Evolutionary conservation across 2,888 invertebrate genomes (phyloP).

Genomic region (Trichacis sp.): DNA sequence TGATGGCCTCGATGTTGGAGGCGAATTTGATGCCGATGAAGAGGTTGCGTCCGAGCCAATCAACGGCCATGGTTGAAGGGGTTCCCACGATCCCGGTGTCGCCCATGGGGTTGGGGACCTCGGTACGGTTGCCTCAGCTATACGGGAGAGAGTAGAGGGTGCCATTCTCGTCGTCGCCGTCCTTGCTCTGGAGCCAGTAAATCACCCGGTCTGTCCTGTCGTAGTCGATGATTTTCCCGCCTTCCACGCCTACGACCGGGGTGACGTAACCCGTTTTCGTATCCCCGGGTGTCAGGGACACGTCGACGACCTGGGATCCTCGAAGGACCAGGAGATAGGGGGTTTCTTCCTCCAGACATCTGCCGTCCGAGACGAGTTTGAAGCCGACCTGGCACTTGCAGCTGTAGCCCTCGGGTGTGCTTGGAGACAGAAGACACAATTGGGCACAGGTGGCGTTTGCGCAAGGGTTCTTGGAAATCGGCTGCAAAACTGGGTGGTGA

Average conservation of each 20-base stretch:
- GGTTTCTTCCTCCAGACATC: conserved; percentile 86
- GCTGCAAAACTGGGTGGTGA: conserved; percentile 94
- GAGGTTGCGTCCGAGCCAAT: conserved; percentile 96
- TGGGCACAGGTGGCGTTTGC: conserved; percentile 83
- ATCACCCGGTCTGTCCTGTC: conserved; percentile 87
- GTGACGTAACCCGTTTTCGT: conserved; percentile 83
- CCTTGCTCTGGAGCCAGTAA: conserved; percentile 86
- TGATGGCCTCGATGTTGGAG: conserved; percentile 90
- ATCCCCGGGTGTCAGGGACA: conserved; percentile 82
- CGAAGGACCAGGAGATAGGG: conserved; percentile 92
- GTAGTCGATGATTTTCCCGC: conserved; percentile 91
- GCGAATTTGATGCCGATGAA: conserved; percentile 92
- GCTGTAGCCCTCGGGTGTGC: conserved; percentile 77
- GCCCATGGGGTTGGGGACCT: conserved; percentile 77
- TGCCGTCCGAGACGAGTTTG: conserved; percentile 75
- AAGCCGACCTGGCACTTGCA: conserved; percentile 95
- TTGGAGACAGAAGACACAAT: conserved; percentile 90
- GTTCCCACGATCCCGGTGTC: conserved; percentile 91
- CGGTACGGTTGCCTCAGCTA: conserved; percentile 85
- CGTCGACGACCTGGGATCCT: conserved; percentile 89
- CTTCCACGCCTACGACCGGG: conserved; percentile 89
- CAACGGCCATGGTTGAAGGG: conserved; percentile 92
- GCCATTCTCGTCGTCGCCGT: conserved; percentile 82
- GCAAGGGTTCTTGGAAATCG: conserved; percentile 84
- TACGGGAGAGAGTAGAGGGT: conserved; percentile 88